phyloP scores from a whole-genome alignment of 2,888 invertebrate genomes.

The Epicampocera succincta region DNA sequence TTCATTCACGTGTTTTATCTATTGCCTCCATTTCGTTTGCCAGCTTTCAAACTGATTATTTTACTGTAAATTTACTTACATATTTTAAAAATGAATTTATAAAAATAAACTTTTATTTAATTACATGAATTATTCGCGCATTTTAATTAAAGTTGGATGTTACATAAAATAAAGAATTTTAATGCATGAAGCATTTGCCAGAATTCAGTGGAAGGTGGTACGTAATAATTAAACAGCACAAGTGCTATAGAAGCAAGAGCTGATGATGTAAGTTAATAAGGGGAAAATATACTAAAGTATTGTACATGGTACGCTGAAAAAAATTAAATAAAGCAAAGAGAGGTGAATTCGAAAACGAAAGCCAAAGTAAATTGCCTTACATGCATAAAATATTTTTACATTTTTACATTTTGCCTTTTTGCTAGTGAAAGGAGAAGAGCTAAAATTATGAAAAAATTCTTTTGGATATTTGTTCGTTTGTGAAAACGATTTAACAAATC shows the following conservation, averaged over 20 bases:
- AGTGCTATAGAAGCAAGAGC: not conserved
- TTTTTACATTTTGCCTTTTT: too few relatives aligned
- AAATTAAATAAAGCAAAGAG: not conserved
- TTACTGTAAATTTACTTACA: not conserved
- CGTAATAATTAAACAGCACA: not conserved
- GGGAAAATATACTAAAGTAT: not conserved
- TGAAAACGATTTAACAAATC: slow-evolving; percentile 1
- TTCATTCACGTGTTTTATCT: too few relatives aligned
- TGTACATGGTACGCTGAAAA: not conserved
- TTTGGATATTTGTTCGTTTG: not conserved
- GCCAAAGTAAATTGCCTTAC: too few relatives aligned
- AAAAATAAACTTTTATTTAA: slow-evolving; percentile 5
- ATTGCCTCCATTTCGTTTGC: too few relatives aligned
- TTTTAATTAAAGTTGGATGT: slow-evolving; percentile 12
- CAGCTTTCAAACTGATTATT: too few relatives aligned
- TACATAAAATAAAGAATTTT: not conserved
- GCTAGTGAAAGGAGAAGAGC: not conserved
- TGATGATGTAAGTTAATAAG: not conserved
- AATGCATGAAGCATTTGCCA: not conserved
- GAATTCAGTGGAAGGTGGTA: not conserved
- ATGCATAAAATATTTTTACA: too few relatives aligned
- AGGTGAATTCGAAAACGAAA: not conserved
- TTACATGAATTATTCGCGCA: not conserved
- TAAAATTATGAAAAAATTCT: not conserved
- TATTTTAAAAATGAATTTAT: not conserved